Conservation (phyloP, 2,797 vertebrate genomes). For the Enteromius argenteus region DNA sequence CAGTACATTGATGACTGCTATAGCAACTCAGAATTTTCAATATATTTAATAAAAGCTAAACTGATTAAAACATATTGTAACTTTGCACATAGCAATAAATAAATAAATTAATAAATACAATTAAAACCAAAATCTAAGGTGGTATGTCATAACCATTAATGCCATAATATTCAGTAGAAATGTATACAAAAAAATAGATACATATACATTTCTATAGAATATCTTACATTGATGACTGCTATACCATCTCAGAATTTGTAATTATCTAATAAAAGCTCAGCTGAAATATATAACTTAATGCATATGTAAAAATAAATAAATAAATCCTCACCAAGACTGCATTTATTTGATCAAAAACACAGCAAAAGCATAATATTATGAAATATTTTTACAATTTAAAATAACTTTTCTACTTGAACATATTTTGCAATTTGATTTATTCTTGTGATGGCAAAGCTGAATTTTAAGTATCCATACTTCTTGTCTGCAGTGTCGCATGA, state of each 20-base stretch:
- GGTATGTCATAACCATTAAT: neutral
- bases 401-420: too few relatives aligned
- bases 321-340: neutral
- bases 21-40: neutral
- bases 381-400: too few relatives aligned
- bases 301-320: too few relatives aligned
- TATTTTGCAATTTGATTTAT: too few relatives aligned
- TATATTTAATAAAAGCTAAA: neutral
- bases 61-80: neutral
- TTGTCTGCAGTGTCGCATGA: neutral
- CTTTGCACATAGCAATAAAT: too few relatives aligned
- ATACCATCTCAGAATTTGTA: neutral
- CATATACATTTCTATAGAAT: neutral
- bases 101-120: too few relatives aligned
- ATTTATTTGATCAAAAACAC: neutral
- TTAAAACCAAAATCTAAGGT: too few relatives aligned
- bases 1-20: neutral
- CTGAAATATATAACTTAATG: neutral
- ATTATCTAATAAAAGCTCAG: neutral
- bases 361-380: too few relatives aligned
- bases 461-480: neutral
- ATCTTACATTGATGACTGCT: neutral
- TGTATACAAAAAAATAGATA: neutral
- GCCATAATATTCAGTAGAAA: neutral
- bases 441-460: neutral